Conservation (phyloP, 2,888 invertebrate species). For the Sinotaia quadrata region DNA sequence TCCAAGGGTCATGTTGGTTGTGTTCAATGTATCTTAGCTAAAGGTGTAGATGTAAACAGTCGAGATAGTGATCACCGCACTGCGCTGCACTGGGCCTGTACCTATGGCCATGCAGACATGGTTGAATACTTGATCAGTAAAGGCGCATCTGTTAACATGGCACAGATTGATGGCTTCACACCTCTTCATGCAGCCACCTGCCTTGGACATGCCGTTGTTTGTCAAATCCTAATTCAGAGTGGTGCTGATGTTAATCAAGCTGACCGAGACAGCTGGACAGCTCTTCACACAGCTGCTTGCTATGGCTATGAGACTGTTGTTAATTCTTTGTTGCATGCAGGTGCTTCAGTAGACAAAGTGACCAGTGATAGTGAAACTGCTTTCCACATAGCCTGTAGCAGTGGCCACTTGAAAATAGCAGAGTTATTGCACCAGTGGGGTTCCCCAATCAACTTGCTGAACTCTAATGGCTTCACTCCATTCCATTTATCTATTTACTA, state of each 20-base stretch:
- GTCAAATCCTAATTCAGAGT: conserved; percentile 47
- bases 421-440: conserved; percentile 48
- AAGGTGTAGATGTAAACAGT: conserved; percentile 56
- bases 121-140: conserved; percentile 47
- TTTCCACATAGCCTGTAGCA: conserved; percentile 62
- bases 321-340: conserved; percentile 48
- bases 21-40: conserved; percentile 47
- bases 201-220: conserved; percentile 52
- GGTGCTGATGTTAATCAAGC: conserved; percentile 55
- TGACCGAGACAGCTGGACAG: conserved; percentile 65
- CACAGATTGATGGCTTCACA: conserved; percentile 64
- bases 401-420: conserved; percentile 51
- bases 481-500: conserved; percentile 62
- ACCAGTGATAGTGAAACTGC: conserved; percentile 59
- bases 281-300: conserved; percentile 64
- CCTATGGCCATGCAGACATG: conserved; percentile 44
- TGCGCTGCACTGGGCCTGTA: conserved; percentile 62
- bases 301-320: conserved; percentile 58
- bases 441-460: conserved; percentile 47
- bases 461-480: conserved; percentile 57
- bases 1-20: conserved; percentile 52
- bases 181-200: conserved; percentile 66
- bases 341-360: conserved; percentile 49
- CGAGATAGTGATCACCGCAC: conserved; percentile 59
- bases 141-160: conserved; percentile 55